These are phyloP conservation scores for Penaeus japonicus DNA, from an alignment of 1,140 invertebrate species.

Conservation along the genomic window DNA sequence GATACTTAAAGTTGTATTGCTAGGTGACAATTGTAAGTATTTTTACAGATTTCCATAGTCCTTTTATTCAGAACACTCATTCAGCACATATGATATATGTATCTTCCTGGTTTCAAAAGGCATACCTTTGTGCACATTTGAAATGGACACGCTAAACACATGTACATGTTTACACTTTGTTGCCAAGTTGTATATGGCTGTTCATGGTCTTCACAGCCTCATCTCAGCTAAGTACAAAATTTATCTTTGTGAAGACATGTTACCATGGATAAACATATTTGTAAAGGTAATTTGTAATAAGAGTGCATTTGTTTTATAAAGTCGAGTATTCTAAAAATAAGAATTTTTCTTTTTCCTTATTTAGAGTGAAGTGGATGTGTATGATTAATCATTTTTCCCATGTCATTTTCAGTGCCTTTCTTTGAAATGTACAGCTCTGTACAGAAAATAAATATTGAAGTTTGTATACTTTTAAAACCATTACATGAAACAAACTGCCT, in stretches of 20 bases:
- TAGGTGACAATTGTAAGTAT: conserved; percentile 13
- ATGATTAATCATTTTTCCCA: not conserved
- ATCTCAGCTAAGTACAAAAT: conserved; percentile 39
- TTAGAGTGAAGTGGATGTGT: not conserved
- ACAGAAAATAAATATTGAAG: too few relatives aligned
- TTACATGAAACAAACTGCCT: too few relatives aligned
- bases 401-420: not conserved
- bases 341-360: not conserved
- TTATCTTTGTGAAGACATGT: conserved; percentile 14
- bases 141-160: not conserved
- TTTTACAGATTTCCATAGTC: conserved; percentile 27
- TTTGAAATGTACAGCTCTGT: too few relatives aligned
- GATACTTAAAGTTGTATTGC: not conserved
- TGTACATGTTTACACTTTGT: conserved; percentile 17
- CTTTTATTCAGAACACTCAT: conserved; percentile 1
- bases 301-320: conserved; percentile 51
- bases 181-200: conserved; percentile 16
- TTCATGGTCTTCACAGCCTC: conserved; percentile 29
- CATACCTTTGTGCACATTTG: not conserved
- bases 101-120: not conserved
- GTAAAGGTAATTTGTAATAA: conserved; percentile 52
- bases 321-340: conserved; percentile 25
- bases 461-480: too few relatives aligned
- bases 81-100: not conserved
- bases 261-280: conserved; percentile 11